Percentiles rank a stretch among this genome's conserved stretches.
Evolutionary conservation across 2,113 vertebrate genomes (phyloP).

Genomic region (Chaetops frenatus): DNA sequence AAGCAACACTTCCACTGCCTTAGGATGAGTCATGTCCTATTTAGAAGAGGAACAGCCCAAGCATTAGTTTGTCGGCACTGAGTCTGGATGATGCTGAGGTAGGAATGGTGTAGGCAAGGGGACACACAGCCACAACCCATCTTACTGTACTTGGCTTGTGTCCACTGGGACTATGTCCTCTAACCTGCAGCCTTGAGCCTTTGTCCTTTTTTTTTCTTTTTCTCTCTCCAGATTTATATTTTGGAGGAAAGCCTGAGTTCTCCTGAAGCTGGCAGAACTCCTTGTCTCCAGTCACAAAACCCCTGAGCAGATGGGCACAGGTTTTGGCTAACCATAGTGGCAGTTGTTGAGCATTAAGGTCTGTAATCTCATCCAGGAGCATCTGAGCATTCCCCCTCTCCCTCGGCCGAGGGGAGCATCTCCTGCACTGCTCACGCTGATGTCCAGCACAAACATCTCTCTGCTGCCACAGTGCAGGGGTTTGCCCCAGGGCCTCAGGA

Average conservation of each 20-base stretch:
- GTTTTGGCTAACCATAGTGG: neutral
- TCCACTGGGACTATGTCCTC: neutral
- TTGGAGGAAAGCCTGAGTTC: neutral
- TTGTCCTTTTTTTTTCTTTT: neutral
- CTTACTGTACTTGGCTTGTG: neutral
- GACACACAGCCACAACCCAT: neutral
- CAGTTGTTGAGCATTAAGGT: conserved; percentile 50
- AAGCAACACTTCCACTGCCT: neutral
- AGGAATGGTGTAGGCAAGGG: neutral
- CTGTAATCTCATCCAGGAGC: conserved; percentile 17
- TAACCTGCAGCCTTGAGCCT: neutral
- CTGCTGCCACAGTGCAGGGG: neutral
- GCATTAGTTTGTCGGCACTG: neutral
- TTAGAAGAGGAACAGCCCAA: neutral
- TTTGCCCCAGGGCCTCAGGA: neutral
- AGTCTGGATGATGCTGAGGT: neutral
- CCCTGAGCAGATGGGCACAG: conserved; percentile 52
- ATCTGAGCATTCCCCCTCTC: neutral
- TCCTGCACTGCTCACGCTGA: neutral
- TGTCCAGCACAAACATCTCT: neutral
- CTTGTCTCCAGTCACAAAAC: neutral
- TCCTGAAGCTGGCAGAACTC: conserved; percentile 16
- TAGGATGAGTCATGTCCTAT: neutral
- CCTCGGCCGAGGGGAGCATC: rapidly evolving
- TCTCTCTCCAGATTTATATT: neutral